Percentiles rank a stretch among this genome's conserved stretches.
Evolutionary conservation across 2,888 invertebrate species (phyloP).

Genomic region (Heteromurus nitidus): DNA sequence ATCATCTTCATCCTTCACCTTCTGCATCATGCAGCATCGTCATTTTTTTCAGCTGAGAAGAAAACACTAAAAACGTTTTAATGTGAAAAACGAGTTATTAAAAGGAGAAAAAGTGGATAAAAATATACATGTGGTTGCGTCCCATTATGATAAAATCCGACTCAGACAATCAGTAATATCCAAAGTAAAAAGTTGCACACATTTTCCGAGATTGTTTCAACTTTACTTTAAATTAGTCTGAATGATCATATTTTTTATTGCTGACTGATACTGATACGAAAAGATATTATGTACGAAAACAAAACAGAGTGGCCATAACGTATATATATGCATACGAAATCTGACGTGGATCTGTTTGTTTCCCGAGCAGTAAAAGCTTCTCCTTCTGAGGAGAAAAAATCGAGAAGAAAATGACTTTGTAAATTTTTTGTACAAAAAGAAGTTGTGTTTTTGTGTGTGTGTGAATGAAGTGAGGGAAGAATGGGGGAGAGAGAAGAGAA

Average conservation of each 20-base stretch:
- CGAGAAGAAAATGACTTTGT: neutral
- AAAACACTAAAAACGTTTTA: slow-evolving; percentile 28
- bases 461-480: neutral
- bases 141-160: neutral
- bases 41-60: slow-evolving; percentile 12
- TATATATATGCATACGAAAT: too few relatives aligned
- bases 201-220: slow-evolving; percentile 1
- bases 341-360: slow-evolving; percentile 3
- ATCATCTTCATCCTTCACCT: neutral
- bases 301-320: too few relatives aligned
- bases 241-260: slow-evolving; percentile 9
- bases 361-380: neutral
- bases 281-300: too few relatives aligned
- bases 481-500: slow-evolving; percentile 8
- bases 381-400: too few relatives aligned
- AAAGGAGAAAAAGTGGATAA: slow-evolving; percentile 22
- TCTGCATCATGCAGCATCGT: neutral
- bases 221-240: slow-evolving; percentile 6
- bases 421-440: neutral
- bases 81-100: slow-evolving; percentile 38
- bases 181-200: neutral
- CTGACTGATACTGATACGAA: too few relatives aligned
- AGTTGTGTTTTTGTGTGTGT: neutral
- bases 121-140: neutral
- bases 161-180: too few relatives aligned